Evolutionary conservation across 2,113 vertebrate genomes (phyloP).

Genomic region (Sula dactylatra): DNA sequence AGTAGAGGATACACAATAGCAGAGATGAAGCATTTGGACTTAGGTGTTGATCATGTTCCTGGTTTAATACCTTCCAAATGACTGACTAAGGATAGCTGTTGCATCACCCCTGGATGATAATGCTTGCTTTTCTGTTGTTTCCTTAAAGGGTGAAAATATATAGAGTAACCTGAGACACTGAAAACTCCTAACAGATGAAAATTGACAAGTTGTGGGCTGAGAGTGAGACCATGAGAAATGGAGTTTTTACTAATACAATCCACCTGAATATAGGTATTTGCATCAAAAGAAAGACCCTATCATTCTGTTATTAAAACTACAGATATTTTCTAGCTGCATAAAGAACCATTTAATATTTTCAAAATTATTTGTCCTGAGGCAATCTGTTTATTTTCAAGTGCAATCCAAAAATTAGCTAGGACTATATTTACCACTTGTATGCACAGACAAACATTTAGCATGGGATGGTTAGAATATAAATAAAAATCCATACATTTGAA

Average conservation of each 20-base stretch:
- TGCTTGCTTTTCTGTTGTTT: background rate
- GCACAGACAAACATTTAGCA: background rate
- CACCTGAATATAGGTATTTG: slow-evolving; percentile 5
- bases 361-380: background rate
- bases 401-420: background rate
- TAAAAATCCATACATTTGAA: background rate
- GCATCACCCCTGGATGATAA: background rate
- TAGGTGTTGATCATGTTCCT: background rate
- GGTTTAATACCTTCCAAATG: background rate
- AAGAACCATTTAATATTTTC: background rate
- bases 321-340: slow-evolving; percentile 31
- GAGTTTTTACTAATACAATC: background rate
- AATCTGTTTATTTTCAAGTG: slow-evolving; percentile 28
- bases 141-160: background rate
- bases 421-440: background rate
- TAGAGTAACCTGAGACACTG: background rate
- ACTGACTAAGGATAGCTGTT: background rate
- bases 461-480: background rate
- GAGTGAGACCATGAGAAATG: background rate
- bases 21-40: background rate
- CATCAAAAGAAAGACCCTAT: background rate
- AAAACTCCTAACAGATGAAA: background rate
- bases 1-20: background rate
- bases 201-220: background rate
- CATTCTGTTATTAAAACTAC: background rate